Conservation (phyloP, 2,113 vertebrate genomes). For the Martes martes region DNA sequence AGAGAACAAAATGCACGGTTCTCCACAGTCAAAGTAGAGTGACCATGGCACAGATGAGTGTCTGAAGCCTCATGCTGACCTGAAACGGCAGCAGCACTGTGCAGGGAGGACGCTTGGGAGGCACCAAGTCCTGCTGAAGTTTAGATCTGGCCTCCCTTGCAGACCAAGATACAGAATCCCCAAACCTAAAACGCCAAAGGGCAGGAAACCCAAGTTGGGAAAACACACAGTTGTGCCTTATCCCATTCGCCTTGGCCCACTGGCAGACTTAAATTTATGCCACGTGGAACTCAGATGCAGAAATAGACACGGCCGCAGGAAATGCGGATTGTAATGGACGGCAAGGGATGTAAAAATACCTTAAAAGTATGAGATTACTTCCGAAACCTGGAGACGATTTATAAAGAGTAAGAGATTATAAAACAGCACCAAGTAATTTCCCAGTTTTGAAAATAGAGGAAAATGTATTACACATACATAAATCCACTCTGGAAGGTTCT, state of each 20-base stretch:
- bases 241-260: background rate
- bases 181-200: background rate
- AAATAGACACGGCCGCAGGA: fast-evolving
- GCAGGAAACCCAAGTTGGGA: background rate
- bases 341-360: background rate
- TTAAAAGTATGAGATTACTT: slow-evolving; percentile 22
- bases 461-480: background rate
- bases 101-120: background rate
- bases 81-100: fast-evolving
- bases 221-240: background rate
- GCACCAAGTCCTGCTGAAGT: background rate
- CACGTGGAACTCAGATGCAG: background rate
- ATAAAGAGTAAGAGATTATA: background rate
- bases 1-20: background rate
- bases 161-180: background rate
- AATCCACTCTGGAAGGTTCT: background rate
- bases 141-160: background rate
- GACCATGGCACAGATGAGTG: background rate
- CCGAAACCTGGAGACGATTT: background rate
- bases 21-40: background rate
- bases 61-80: fast-evolving
- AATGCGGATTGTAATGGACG: background rate
- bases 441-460: background rate
- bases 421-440: background rate
- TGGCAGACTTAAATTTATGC: background rate